Percentiles rank a stretch among this genome's conserved stretches.
phyloP scores from a whole-genome alignment of 2,113 vertebrate species.

The Heterotis niloticus region DNA sequence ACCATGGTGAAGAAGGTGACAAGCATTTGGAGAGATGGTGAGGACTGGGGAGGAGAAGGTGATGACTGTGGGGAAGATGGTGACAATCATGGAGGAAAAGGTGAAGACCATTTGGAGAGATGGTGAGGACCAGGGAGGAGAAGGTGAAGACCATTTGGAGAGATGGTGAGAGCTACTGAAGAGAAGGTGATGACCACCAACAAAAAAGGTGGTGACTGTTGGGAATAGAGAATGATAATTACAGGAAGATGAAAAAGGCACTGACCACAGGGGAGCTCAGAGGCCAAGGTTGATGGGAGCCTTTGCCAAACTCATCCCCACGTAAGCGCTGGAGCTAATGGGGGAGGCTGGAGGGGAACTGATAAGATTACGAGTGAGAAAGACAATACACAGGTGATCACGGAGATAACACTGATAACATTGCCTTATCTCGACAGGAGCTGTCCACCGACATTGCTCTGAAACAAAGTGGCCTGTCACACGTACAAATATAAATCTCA shows the following conservation, averaged over 20 bases:
- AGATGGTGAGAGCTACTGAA: background rate
- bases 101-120: background rate
- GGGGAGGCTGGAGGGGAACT: background rate
- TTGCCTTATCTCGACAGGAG: conserved; percentile 42
- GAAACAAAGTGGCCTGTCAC: conserved; percentile 37
- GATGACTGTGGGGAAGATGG: background rate
- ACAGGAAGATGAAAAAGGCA: too few relatives aligned
- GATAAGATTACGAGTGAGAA: background rate
- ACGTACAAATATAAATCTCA: conserved; percentile 24
- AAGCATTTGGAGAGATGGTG: background rate
- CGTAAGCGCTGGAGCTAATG: background rate
- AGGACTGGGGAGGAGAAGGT: background rate
- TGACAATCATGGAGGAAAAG: background rate
- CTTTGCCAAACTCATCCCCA: background rate
- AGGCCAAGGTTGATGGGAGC: too few relatives aligned
- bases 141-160: background rate
- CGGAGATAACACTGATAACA: conserved; percentile 33
- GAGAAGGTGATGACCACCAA: background rate
- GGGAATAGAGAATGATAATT: too few relatives aligned
- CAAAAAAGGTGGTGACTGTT: too few relatives aligned
- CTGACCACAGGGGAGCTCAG: too few relatives aligned
- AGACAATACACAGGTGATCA: background rate
- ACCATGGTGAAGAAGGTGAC: background rate
- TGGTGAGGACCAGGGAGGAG: background rate
- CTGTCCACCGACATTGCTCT: conserved; percentile 34